phyloP scores from a whole-genome alignment of 1,140 invertebrate species.

The Anoplophora glabripennis region DNA sequence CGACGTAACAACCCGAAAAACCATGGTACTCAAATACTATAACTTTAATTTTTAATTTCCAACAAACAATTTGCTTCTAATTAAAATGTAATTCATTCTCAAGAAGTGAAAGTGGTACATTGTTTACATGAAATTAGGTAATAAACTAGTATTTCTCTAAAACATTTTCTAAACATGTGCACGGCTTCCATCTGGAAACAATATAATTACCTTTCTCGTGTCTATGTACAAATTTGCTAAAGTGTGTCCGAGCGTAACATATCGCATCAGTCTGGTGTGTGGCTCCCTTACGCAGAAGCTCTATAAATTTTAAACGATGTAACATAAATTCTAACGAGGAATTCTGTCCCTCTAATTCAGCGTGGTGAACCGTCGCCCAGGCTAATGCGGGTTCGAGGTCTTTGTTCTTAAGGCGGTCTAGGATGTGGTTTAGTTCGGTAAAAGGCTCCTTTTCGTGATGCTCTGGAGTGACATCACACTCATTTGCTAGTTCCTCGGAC shows the following conservation, averaged over 20 bases:
- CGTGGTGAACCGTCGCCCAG: slow-evolving; percentile 68
- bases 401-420: slow-evolving; percentile 74
- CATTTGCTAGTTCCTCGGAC: slow-evolving; percentile 79
- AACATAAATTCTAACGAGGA: slow-evolving; percentile 85
- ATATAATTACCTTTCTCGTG: slow-evolving; percentile 83
- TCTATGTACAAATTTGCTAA: slow-evolving; percentile 76
- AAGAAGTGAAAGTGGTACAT: too few relatives aligned
- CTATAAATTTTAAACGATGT: slow-evolving; percentile 61
- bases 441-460: slow-evolving; percentile 76
- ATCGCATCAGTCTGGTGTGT: slow-evolving; percentile 74
- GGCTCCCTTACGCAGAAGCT: slow-evolving; percentile 62
- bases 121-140: too few relatives aligned
- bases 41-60: too few relatives aligned
- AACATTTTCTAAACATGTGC: too few relatives aligned
- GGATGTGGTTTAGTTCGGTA: slow-evolving; percentile 79
- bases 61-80: too few relatives aligned
- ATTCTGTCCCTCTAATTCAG: slow-evolving; percentile 62
- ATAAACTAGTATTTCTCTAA: too few relatives aligned
- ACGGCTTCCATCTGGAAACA: too few relatives aligned
- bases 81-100: too few relatives aligned
- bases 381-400: slow-evolving; percentile 78
- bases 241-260: slow-evolving; percentile 78
- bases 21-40: too few relatives aligned
- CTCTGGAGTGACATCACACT: slow-evolving; percentile 70
- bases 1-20: too few relatives aligned